Base-by-base conservation (phyloP, 2,113 vertebrate species). In the Chlamydotis undulata region DNA sequence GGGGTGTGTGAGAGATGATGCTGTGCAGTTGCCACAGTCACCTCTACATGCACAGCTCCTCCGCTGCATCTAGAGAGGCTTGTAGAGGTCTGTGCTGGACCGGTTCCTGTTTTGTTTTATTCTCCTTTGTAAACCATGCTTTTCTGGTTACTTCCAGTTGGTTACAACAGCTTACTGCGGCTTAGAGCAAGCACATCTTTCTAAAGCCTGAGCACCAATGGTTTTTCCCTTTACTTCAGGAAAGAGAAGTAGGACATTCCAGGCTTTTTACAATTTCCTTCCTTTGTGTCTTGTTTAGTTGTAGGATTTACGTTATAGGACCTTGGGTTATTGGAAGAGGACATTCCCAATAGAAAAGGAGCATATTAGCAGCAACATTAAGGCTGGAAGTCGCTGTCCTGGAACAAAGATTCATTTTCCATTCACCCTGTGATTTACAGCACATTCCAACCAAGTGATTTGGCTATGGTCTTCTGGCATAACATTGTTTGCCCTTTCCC, bases 401-500 rank as follows among this genome's bases (percentile, higher is more conserved):
- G 83, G 83, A 97, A 85, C 93, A 87, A 83, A 91, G 94, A 95
- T 97, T 94, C 53, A 91, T 96, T 97, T 96, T 96, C 87, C 75
- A 63, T 93, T 95, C 95, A 79, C 74, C 57, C 25, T 0, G 0
- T 96, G 87, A 96, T 95, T 94, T 97, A 95, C 78, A 89, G 81
- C 78, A 67, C 84, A 85, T 94, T 96, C 96, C 93, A 95, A 95
- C 93, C 92, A 91, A 96, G 95, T 96, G 94, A 96, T 96, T 96
- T 96, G 96, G 95, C 95, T 95, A 10, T 96, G 96, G 96, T 95
- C 89, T 96, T 95, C 93, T 97, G 96, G 93, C 95, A 96, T 96
- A 97, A 96, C 96, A 96, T 96, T 96, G 94, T 96, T 95, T 97
- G 96, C 95, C 96, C 96, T 97, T 97, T 97, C 95, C 45, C 57